phyloP scores from a whole-genome alignment of 2,113 vertebrate genomes.

The Acinonyx jubatus region DNA sequence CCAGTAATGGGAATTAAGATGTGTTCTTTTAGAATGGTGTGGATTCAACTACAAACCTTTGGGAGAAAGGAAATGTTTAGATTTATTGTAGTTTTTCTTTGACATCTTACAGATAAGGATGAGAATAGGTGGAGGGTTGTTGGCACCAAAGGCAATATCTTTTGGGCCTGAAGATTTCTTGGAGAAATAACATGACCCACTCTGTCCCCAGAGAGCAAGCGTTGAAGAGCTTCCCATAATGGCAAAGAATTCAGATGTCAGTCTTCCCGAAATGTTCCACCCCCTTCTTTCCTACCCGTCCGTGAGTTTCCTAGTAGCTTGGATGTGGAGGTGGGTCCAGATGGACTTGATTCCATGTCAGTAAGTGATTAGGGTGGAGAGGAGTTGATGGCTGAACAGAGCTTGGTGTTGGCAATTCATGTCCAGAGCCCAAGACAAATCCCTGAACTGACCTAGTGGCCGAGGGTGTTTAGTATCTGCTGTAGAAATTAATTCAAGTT shows the following conservation, averaged over 20 bases:
- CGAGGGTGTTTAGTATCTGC: neutral
- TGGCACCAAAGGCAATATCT: neutral
- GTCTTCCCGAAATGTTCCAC: neutral
- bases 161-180: neutral
- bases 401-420: neutral
- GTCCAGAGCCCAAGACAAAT: neutral
- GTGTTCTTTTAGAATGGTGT: neutral
- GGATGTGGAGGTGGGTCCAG: neutral
- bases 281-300: neutral
- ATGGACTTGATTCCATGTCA: neutral
- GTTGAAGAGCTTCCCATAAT: neutral
- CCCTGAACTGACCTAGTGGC: neutral
- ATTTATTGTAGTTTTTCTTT: neutral
- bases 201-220: neutral
- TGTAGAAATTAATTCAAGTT: neutral
- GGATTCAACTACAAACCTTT: neutral
- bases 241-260: neutral
- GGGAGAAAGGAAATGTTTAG: neutral
- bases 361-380: neutral
- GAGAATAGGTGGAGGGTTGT: neutral
- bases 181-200: neutral
- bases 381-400: neutral
- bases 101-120: neutral
- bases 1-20: neutral
- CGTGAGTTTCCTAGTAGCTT: neutral